These are phyloP conservation scores for Altica lythri DNA, from an alignment of 2,888 invertebrate genomes.

Conservation along the genomic window DNA sequence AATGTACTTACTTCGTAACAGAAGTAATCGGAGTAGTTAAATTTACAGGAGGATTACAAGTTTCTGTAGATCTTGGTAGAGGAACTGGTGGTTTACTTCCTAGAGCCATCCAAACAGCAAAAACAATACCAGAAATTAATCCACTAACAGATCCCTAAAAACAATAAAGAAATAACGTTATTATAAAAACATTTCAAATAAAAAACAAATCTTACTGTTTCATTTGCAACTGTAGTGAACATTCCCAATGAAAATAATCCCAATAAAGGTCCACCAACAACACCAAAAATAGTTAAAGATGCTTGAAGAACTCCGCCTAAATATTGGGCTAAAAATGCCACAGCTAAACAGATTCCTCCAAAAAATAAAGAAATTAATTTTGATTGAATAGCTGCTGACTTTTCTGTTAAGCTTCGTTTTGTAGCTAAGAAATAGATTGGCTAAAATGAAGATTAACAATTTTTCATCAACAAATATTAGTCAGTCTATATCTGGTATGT, in stretches of 20 bases:
- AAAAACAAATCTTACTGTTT: conserved; percentile 70
- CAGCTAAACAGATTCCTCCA: conserved; percentile 75
- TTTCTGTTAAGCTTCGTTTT: conserved; percentile 54
- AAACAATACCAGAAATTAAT: conserved; percentile 65
- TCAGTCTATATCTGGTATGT: too few species aligned
- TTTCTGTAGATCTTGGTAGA: conserved; percentile 64
- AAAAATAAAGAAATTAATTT: conserved; percentile 73
- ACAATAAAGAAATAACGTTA: not conserved
- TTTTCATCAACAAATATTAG: too few species aligned
- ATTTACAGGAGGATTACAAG: too few species aligned
- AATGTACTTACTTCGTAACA: too few species aligned
- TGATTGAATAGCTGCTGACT: conserved; percentile 60
- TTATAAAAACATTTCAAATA: too few species aligned
- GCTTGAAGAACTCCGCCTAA: conserved; percentile 89
- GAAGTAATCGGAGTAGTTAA: too few species aligned
- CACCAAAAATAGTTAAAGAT: conserved; percentile 83
- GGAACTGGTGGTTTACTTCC: conserved; percentile 69
- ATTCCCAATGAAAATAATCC: conserved; percentile 87
- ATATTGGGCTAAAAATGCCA: conserved; percentile 82
- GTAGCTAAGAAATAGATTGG: conserved; percentile 54
- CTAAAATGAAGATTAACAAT: conserved; percentile 43
- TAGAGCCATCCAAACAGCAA: conserved; percentile 84
- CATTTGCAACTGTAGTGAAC: conserved; percentile 74
- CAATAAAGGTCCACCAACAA: conserved; percentile 85
- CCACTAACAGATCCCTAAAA: conserved; percentile 73